Evolutionary conservation across 30 jellyfish, hydroid and myxozoan species (phyloP), one percentile per base, ranked within the genome.

Genomic region (Hydractinia symbiolongicarpus): DNA sequence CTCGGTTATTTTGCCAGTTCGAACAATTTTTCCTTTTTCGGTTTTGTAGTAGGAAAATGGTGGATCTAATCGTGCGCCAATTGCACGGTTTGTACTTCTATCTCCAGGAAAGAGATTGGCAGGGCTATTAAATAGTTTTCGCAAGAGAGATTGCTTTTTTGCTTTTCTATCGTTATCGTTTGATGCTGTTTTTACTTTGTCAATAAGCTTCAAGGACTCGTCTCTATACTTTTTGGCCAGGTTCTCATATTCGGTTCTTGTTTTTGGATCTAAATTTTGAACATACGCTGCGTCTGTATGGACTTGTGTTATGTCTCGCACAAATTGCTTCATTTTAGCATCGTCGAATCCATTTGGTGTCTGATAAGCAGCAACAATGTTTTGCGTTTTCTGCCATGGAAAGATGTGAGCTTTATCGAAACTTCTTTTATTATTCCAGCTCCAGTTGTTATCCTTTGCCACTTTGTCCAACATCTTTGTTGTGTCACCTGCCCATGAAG

Each of bases 21-120:
- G 74, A 13, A 64, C 17, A 13, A 6, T n/a, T 6, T 51, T 44
- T 44, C 74, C 74, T 7, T 64, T 13, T 64, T 64, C 17, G 16
- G 16, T 6, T 7, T 7, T 7, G 40, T 6, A 6, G 5, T 9
- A 7, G 7, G 9, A 6, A 30, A 30, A 30, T 64, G 74, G 74
- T 7, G 74, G 74, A 64, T 64, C 74, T n/a, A 64, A 64, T 7
- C 17, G 19, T 7, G 19, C 40, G 19, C 16, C 16, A 51, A 64
- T 13, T 6, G 74, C 74, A 5, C 19, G 4, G 40, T 64, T 64
- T 64, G 19, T 64, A 13, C 74, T 64, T 44, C 52, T 44, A 13
- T 64, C 74, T n/a, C 74, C 74, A 64, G 74, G 74, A 4, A 64
- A 64, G 52, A 64, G 52, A 64, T 64, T 64, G 4, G 17, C 74